Conservation (phyloP, 2,888 invertebrate species). For the Coronaproctus castanopsis region DNA sequence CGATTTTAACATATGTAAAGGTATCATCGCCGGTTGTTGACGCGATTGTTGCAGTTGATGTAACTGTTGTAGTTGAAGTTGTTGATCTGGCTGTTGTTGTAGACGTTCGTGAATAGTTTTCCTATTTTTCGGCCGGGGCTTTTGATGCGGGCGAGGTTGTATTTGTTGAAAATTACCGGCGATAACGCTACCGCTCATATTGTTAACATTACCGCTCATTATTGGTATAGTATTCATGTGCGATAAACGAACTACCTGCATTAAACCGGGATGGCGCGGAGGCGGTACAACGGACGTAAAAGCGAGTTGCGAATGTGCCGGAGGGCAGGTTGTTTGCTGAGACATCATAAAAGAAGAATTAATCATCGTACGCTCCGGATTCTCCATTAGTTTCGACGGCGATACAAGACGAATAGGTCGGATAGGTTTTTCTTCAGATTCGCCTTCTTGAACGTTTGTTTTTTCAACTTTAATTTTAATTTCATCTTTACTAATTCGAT, state of each 20-base stretch:
- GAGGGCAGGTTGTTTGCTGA: neutral
- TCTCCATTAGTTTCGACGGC: constrained; percentile 17
- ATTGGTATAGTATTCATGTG: neutral
- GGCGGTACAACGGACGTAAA: constrained; percentile 18
- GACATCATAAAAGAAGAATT: neutral
- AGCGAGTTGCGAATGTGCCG: neutral
- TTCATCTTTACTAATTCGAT: no score
- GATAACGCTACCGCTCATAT: neutral
- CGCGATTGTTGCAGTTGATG: neutral
- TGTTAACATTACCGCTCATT: neutral
- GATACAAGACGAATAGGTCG: constrained; percentile 16
- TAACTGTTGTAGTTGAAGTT: neutral
- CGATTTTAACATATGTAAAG: neutral
- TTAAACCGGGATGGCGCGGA: constrained; percentile 25
- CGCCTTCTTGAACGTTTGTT: neutral
- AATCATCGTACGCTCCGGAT: neutral
- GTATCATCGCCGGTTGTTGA: constrained; percentile 3
- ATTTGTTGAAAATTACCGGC: neutral
- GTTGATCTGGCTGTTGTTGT: neutral
- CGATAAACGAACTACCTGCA: neutral
- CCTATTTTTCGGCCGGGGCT: neutral
- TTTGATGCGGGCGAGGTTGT: constrained; percentile 24
- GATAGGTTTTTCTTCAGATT: neutral
- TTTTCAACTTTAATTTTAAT: no score
- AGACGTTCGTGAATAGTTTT: neutral